Evolutionary conservation across 2,797 vertebrate species (phyloP), one percentile per base, ranked within the genome.

Genomic region (Enteromius treurensis): DNA sequence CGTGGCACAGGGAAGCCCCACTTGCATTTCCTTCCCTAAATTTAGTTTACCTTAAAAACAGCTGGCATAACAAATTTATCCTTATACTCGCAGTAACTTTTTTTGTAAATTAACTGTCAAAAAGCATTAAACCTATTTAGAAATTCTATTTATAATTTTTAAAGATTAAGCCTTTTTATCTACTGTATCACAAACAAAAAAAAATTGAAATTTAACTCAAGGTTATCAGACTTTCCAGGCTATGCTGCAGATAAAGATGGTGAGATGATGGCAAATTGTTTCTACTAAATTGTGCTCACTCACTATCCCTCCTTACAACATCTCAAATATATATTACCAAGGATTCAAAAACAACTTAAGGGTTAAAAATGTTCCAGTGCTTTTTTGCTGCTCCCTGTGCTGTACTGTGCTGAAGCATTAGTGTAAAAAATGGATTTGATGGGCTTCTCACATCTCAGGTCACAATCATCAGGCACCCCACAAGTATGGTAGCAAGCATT

Each of bases 401-500:
- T 79, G n/a, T 64, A 29, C 51, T 64, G n/a, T n/a, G n/a, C 51
- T 37, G 37, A 68, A 64, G 58, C 42, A 62, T 70, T 73, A 53
- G 51, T 58, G 19, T 53, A 60, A 73, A 80, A 80, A 80, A 77
- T 58, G 69, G 79, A 80, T 64, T 79, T 64, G 69, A 81, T 81
- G 42, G 70, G 65, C 83, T 84, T 26, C 86, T 78, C 73, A 45
- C 74, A 49, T 85, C 86, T 17, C 29, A 67, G 73, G 89, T 82
- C 83, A 80, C 82, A 89, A 85, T 88, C 55, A 2, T 85, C 84
- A 82, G 85, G 11, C 78, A 88, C 88, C 80, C 89, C 90, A 90
- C 90, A 89, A 88, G 87, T 85, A 89, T 83, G 75, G 74, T 89
- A 60, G 70, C 88, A 87, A 87, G 90, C 92, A 92, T 92, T 93